Conservation (phyloP, 2,888 invertebrate species). For the Pristionchus exspectatus region DNA sequence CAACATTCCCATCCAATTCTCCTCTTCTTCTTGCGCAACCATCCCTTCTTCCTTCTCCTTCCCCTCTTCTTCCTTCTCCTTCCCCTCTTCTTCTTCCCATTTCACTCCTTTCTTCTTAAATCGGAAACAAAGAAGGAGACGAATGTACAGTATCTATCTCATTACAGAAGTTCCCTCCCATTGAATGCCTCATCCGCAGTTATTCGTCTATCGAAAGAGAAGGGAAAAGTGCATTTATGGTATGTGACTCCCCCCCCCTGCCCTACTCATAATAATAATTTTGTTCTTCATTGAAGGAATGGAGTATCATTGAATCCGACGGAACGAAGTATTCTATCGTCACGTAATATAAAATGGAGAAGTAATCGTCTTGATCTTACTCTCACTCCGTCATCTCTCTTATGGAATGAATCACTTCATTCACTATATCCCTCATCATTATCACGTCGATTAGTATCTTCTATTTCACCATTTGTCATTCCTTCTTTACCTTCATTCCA, state of each 20-base stretch:
- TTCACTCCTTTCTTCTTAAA: neutral
- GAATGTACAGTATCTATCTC: neutral
- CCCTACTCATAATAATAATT: neutral
- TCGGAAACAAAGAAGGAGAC: neutral
- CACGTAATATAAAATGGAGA: neutral
- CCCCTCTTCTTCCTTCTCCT: neutral
- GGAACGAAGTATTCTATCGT: no score
- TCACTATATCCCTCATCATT: neutral
- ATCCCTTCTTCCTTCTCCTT: neutral
- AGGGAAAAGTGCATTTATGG: neutral
- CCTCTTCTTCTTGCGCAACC: slow-evolving; percentile 1
- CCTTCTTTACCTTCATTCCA: neutral
- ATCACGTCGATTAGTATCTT: slow-evolving; percentile 25
- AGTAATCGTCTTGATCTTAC: neutral
- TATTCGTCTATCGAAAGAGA: neutral
- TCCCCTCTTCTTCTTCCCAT: neutral
- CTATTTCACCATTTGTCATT: neutral
- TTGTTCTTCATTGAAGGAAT: neutral
- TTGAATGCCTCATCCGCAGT: neutral
- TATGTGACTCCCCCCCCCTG: neutral
- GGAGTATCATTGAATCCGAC: neutral
- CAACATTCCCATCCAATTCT: slow-evolving; percentile 35
- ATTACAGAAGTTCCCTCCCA: slow-evolving; percentile 16
- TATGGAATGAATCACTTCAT: slow-evolving; percentile 48
- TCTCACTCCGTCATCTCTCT: slow-evolving; percentile 35